Conservation (phyloP, 2,888 invertebrate species). For the Tuta absoluta region DNA sequence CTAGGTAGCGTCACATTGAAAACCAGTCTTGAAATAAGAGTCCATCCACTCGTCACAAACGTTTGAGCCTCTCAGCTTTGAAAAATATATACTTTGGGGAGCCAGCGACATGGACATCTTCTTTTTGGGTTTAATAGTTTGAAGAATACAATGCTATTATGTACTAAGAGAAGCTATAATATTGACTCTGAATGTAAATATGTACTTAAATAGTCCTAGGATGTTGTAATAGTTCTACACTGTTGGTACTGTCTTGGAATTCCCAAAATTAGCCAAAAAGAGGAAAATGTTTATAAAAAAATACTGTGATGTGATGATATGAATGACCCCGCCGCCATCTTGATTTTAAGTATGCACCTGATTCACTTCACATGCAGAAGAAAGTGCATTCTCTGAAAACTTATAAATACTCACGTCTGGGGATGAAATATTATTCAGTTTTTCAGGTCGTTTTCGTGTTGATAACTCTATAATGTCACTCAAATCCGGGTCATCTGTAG, state of each 20-base stretch:
- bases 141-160: no score
- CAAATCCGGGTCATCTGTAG: slow-evolving; percentile 23
- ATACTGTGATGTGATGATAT: slow-evolving; percentile 31
- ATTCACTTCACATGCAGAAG: slow-evolving; percentile 39
- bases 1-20: no score
- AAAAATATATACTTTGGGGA: no score
- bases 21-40: no score
- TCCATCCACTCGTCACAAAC: no score
- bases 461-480: slow-evolving; percentile 27
- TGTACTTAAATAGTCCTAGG: no score
- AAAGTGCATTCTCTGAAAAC: slow-evolving; percentile 28
- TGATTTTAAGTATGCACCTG: slow-evolving; percentile 45
- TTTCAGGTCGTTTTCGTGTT: slow-evolving; percentile 40
- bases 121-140: no score
- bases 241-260: neutral
- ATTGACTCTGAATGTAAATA: no score
- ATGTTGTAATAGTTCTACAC: no score
- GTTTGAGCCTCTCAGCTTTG: no score
- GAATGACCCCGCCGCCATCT: slow-evolving; percentile 65
- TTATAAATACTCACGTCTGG: slow-evolving; percentile 60
- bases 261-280: neutral
- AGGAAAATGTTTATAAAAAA: slow-evolving; percentile 36
- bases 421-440: slow-evolving; percentile 5
- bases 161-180: no score
- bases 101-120: no score